Evolutionary conservation across 1,140 invertebrate species (phyloP), one percentile per base, ranked within the genome.

Genomic region (Apis florea): DNA sequence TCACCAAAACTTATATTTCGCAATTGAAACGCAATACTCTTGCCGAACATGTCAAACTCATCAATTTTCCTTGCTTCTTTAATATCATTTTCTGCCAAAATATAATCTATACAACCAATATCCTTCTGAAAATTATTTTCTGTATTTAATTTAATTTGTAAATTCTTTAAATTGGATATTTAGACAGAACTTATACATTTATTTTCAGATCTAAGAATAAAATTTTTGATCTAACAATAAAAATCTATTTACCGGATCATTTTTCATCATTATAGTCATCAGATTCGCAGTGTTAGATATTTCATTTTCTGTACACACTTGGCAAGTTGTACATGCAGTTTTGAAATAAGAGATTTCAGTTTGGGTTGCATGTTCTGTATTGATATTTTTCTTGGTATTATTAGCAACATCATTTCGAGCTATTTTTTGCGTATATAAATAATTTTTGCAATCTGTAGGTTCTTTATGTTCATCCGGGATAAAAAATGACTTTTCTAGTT

Each of bases 21-120:
- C 31, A 87, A 64, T 66, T 87, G 85, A 58, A 70, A 87, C 6
- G 85, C 85, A 15, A 87, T 49, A n/a, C 61, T 86, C 49, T 83
- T 86, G 12, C 75, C 85, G 8, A 87, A 87, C 69, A 87, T 83
- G 0, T 87, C 84, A 21, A 87, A 87, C 1, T 72, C 82, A 24
- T 86, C 84, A 49, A 13, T 31, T 76, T 68, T 83, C 59, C 11
- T 86, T 70, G 10, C 75, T 4, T 3, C 40, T 53, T 66, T 72
- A 6, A 3, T 11, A 24, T 73, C 10, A 17, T 59, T 13, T 26
- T 68, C 63, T n/a, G 53, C 8, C 21, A 4, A 40, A 53, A 26
- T 31, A 59, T 53, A 21, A 74, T 56, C 53, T n/a, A 21, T 68
- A 3, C 5, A 17, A 31, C 31, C 80, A 13, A 40, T 11, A 59